phyloP scores from a whole-genome alignment of 1,140 invertebrate species.

The Aphis craccivora region DNA sequence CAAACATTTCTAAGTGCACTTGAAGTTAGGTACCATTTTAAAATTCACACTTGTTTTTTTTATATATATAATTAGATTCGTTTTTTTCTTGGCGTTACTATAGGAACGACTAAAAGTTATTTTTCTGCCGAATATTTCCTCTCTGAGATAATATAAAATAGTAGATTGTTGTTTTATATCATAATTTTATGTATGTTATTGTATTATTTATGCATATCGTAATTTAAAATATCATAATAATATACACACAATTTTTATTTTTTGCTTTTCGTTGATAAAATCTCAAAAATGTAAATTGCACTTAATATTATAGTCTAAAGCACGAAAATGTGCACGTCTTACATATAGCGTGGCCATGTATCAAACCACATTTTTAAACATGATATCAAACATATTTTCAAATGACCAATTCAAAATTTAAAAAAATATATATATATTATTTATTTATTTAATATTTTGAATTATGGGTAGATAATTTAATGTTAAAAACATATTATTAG shows the following conservation, averaged over 20 bases:
- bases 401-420: neutral
- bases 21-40: neutral
- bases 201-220: neutral
- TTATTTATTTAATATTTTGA: neutral
- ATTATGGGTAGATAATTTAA: neutral
- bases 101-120: neutral
- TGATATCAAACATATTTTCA: neutral
- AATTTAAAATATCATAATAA: neutral
- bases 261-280: neutral
- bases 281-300: neutral
- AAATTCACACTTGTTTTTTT: neutral
- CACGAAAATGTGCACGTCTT: neutral
- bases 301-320: neutral
- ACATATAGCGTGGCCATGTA: neutral
- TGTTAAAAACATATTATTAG: neutral
- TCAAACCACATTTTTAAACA: neutral
- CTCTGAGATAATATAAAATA: neutral
- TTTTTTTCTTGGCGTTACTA: neutral
- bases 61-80: neutral
- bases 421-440: neutral
- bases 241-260: neutral
- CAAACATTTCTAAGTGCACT: neutral
- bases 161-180: neutral
- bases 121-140: neutral
- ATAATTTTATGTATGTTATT: neutral